Percentiles rank a stretch among this genome's conserved stretches.
Conservation (phyloP, 2,797 vertebrate genomes). For the Sebastes nivosus region DNA sequence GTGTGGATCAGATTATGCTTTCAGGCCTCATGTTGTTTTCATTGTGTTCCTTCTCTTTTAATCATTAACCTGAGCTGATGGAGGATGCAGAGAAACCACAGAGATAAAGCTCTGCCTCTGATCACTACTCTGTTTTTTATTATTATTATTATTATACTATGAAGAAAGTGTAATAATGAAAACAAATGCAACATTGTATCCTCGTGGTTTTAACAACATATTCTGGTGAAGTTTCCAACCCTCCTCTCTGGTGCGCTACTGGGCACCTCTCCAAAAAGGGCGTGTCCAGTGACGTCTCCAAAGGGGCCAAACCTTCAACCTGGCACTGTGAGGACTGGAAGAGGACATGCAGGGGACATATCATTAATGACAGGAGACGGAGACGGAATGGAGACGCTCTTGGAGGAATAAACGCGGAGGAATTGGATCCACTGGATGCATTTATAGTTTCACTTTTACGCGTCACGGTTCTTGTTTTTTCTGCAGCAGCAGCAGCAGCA, state of each 20-base stretch:
- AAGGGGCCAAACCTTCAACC: constrained; percentile 32
- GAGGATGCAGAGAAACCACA: too few species aligned
- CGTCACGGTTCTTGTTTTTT: background rate
- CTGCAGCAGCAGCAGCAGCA: background rate
- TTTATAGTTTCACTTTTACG: constrained; percentile 14
- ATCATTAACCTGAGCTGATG: constrained; percentile 18
- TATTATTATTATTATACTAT: background rate
- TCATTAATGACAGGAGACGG: background rate
- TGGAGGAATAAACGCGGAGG: constrained; percentile 18
- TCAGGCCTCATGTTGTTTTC: background rate
- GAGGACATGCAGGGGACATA: background rate
- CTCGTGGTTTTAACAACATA: background rate
- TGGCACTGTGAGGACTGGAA: background rate
- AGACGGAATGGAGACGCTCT: background rate
- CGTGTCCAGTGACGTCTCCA: constrained; percentile 64
- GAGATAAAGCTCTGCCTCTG: background rate
- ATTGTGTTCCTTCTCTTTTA: background rate
- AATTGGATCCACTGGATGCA: background rate
- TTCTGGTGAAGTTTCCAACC: background rate
- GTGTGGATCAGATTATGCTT: background rate
- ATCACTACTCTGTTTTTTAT: background rate
- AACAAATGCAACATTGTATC: rapidly evolving
- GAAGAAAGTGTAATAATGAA: background rate
- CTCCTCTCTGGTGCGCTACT: background rate
- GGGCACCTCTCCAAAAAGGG: constrained; percentile 42